Evolutionary conservation across 1,140 invertebrate species (phyloP), one percentile per base, ranked within the genome.

Genomic region (Popillia japonica): DNA sequence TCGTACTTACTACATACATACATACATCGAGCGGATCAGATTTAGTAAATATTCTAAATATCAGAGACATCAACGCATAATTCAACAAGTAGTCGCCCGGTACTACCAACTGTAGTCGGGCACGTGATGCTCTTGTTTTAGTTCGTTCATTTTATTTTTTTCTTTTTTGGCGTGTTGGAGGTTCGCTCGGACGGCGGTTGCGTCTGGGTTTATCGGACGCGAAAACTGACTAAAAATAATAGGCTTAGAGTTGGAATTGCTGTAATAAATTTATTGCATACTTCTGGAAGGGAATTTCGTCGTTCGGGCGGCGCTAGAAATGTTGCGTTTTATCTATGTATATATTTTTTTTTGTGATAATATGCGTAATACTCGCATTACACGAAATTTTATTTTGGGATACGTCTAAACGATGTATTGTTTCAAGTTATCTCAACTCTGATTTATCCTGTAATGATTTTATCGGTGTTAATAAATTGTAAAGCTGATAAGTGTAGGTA

Each of bases 191-290:
- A 4, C 48, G 48, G 2, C 48, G 48, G n/a, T 17, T 14, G 17
- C 48, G 0, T 3, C n/a, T 3, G 2, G 44, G n/a, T 14, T 17
- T 17, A 7, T 17, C n/a, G 10, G 2, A 10, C 17, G 17, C 14
- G 14, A 55, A 55, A 55, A 55, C 1, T 17, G 48, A n/a, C 48
- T 55, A 55, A n/a, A 55, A 55, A 55, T 55, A 55, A 55, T 6
- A 55, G n/a, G 42, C 7, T 55, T 17, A 14, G 48, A 55, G 48
- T 55, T 3, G 48, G 17, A n/a, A 17, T 55, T 14, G 48, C 48
- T n/a, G n/a, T 55, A 55, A 55, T 55, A 55, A 55, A 55, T 55
- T 55, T 55, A 55, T 17, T 55, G 48, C 48, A 17, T 55, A 55
- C 17, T 55, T 55, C 48, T 55, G 48, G 14, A n/a, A 17, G 48